Percentiles rank a stretch among this genome's conserved stretches.
Evolutionary conservation across 2,888 invertebrate genomes (phyloP).

Genomic region (Pterostichus niger): DNA sequence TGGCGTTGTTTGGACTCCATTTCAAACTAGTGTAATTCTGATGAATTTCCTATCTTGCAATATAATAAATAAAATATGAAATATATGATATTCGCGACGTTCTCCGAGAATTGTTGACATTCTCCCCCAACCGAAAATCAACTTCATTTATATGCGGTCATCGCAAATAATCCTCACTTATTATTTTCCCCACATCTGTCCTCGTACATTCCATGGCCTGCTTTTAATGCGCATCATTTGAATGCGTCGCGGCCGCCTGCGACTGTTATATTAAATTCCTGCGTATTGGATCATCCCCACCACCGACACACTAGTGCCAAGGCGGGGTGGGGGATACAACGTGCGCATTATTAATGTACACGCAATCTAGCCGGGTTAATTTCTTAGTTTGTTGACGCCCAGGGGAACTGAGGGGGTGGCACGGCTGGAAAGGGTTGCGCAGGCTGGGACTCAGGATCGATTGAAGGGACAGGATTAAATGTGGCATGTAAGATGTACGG

Average conservation of each 20-base stretch:
- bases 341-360: constrained; percentile 53
- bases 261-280: constrained; percentile 58
- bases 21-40: no score
- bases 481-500: background rate
- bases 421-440: background rate
- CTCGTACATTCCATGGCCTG: no score
- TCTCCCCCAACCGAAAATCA: no score
- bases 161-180: no score
- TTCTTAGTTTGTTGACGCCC: constrained; percentile 51
- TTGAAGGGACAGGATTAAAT: background rate
- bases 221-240: constrained; percentile 50
- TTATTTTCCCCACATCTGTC: no score
- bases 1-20: no score
- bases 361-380: constrained; percentile 53
- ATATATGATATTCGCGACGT: no score
- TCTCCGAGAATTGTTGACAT: no score
- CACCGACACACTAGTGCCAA: background rate
- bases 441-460: background rate
- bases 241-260: constrained; percentile 29
- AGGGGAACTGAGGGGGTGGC: background rate
- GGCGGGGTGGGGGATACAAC: background rate
- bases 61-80: no score
- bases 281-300: constrained; percentile 26
- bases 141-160: no score
- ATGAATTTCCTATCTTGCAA: no score